Percentiles rank a stretch among this genome's conserved stretches.
phyloP scores from a whole-genome alignment of 2,113 vertebrate genomes.

The Mustela lutreola region DNA sequence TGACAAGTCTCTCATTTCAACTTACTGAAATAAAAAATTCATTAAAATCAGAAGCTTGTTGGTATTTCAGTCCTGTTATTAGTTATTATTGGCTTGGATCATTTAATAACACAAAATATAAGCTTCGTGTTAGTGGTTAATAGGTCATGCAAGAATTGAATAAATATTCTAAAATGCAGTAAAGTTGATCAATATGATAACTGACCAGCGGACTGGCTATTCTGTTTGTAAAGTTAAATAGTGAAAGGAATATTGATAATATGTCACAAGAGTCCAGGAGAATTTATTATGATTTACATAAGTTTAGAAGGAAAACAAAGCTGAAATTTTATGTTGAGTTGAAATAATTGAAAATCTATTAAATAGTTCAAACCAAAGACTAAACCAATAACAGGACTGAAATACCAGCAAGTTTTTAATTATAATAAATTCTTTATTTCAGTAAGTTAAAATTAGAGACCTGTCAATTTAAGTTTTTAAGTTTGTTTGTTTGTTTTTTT shows the following conservation, averaged over 20 bases:
- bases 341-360: not conserved
- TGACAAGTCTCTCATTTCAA: not conserved
- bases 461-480: not conserved
- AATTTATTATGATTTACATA: not conserved
- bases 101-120: not conserved
- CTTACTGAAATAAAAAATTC: not conserved
- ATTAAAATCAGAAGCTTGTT: not conserved
- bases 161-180: not conserved
- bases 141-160: not conserved
- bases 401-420: not conserved
- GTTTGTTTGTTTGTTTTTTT: too few species aligned
- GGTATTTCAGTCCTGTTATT: not conserved
- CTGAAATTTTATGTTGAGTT: not conserved
- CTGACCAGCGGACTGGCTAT: not conserved
- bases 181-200: not conserved
- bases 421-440: not conserved
- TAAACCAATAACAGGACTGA: not conserved
- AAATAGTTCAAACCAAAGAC: not conserved
- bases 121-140: not conserved
- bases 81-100: not conserved
- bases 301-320: not conserved
- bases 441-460: not conserved
- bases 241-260: not conserved
- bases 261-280: not conserved
- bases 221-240: conserved; percentile 31